Base-by-base conservation (phyloP, 2,797 vertebrate species). In the Simalia tracyae region DNA sequence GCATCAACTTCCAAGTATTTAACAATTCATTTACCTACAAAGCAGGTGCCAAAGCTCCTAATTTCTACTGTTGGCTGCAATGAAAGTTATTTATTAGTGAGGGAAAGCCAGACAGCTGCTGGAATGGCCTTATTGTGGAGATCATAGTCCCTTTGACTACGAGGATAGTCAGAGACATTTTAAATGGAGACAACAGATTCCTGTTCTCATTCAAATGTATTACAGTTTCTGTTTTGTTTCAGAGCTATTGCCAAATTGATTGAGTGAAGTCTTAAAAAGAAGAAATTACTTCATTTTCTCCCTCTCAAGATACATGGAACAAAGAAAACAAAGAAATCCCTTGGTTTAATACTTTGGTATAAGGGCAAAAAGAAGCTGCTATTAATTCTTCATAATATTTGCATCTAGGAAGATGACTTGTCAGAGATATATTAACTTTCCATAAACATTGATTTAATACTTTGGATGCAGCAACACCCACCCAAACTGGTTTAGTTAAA, bases 181-280 rank as follows among this genome's bases (percentile, higher is more conserved):
- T 59, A 68, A 86, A 86, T 89, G 86, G 36, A 60, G 50, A 66
- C 59, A 63, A 61, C 81, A 86, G 19, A 12, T 36, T 42, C 81
- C 92, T 63, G 81, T 85, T 88, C 28, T 68, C 12, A 10, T n/a
- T 68, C 26, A 19, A 50, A 54, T 66, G 64, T 68, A 17, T 81
- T 0, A 0, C 66, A 90, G 59, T 64, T 85, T 87, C 91, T 92
- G 89, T 61, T 92, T 91, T 85, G 42, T 60, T 76, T 91, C 89
- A 84, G 2, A 24, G 6, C 5, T 87, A 12, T 94, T 94, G 93
- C 92, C 96, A 96, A 92, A 90, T 4, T 46, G 94, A 24, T 46
- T 88, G 22, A 60, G 88, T 84, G 24, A 85, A 91, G 22, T 86
- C 31, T 68, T 88, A 85, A 68, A 72, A 61, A 90, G 84, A 84